Base-by-base conservation (phyloP, 2,113 vertebrate species). In the Xiphorhynchus elegans region DNA sequence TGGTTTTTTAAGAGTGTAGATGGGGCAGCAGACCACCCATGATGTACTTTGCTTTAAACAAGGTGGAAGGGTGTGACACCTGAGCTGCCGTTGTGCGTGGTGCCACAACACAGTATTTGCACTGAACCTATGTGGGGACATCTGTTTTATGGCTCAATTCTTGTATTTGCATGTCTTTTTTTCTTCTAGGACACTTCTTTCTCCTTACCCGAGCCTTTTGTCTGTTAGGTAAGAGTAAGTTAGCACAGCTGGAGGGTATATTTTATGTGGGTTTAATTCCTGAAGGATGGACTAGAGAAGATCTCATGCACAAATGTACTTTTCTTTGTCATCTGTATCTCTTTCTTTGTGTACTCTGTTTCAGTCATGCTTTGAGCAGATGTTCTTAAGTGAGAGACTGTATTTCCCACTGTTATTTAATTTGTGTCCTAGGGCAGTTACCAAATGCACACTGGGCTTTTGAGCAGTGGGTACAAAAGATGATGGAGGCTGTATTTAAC, bases 391-490 rank as follows among this genome's bases (percentile, higher is more conserved):
- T 37, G 68, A 86, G 63, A 80, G 44, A 49, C 60, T 66, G 2
- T 75, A 33, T 93, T 90, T 93, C 81, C 88, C 58, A 16, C 66
- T 89, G 80, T 76, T 90, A 84, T 11, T 96, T 94, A 86, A 93
- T 96, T 93, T 92, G 66, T 18, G 3, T 93, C 93, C 90, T 90
- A 35, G 49, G 83, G 94, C 87, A 72, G 42, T 96, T 77, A 62
- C 37, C 16, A 35, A 69, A 64, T 50, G 35, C 69, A 72, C 19
- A 8, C 58, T 89, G 80, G 33, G 46, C 66, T 94, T 64, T 64
- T 19, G 70, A 76, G 49, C 60, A 63, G 64, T 4, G 17, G 24
- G 25, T 76, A n/a, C 78, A 70, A 53, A 72, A 74, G 88, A 7
- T 17, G 55, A 78, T 75, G 76, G 64, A 62, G 69, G 29, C 68